Percentiles rank a stretch among this genome's conserved stretches.
These are phyloP conservation scores for Coregonus sp. DNA, from an alignment of 2,797 vertebrate genomes.

Conservation along the genomic window DNA sequence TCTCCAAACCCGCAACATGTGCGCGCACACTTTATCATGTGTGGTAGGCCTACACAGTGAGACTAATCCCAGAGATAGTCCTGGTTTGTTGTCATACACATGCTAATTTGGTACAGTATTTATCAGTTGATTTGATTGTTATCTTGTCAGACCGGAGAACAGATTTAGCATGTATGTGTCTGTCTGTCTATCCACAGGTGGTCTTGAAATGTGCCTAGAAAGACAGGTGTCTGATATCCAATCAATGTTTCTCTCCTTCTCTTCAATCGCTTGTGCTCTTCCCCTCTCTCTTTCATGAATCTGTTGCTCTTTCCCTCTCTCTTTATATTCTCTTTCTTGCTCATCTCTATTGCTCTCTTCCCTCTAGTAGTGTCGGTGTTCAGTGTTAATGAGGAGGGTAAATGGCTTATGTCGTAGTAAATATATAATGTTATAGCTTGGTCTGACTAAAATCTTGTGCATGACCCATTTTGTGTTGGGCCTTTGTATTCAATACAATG, in stretches of 20 bases:
- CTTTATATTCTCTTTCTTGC: neutral
- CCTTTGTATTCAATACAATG: no score
- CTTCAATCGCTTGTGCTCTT: neutral
- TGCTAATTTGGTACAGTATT: neutral
- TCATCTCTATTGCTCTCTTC: neutral
- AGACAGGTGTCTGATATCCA: neutral
- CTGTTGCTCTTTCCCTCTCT: neutral
- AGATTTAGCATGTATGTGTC: neutral
- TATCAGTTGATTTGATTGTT: neutral
- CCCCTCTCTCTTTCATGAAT: no score
- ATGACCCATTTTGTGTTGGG: no score
- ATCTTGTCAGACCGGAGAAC: no score
- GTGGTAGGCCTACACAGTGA: neutral
- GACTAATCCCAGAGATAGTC: neutral
- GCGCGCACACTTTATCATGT: slow-evolving; percentile 18
- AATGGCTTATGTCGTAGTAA: neutral
- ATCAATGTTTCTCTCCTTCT: neutral
- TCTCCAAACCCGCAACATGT: slow-evolving; percentile 24
- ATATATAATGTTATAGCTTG: no score
- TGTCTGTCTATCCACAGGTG: neutral
- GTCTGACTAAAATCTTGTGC: no score
- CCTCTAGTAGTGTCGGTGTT: no score
- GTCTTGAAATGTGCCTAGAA: neutral
- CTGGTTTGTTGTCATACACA: neutral
- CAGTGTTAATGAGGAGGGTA: neutral